Evolutionary conservation across 1,140 invertebrate genomes (phyloP).

Genomic region (Pogonus chalceus): DNA sequence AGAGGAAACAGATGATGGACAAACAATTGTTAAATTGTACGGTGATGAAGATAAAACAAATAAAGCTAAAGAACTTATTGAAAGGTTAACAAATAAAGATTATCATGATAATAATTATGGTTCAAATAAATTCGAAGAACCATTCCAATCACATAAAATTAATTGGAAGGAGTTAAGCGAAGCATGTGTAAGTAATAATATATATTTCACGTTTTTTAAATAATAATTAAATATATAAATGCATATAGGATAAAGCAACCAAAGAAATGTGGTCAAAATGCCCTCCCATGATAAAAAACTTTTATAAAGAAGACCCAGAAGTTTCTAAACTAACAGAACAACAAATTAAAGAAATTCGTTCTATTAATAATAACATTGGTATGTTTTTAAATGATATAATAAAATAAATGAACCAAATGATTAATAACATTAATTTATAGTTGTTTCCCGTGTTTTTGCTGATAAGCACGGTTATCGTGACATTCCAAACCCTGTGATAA

Average conservation of each 20-base stretch:
- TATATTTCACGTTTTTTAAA: constrained; percentile 29
- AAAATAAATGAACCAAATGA: neutral
- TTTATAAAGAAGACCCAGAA: constrained; percentile 70
- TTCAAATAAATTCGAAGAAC: constrained; percentile 14
- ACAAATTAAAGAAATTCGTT: constrained; percentile 51
- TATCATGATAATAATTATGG: constrained; percentile 16
- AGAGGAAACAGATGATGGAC: constrained; percentile 32
- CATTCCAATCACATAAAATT: constrained; percentile 19
- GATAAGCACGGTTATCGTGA: constrained; percentile 33
- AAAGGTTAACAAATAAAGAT: constrained; percentile 30
- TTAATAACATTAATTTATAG: too few species aligned
- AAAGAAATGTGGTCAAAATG: constrained; percentile 49
- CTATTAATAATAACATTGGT: constrained; percentile 63
- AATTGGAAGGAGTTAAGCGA: constrained; percentile 33
- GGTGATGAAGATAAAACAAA: constrained; percentile 46
- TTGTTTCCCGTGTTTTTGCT: constrained; percentile 33
- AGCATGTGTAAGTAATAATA: constrained; percentile 28
- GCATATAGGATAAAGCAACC: constrained; percentile 41
- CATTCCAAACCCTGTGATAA: constrained; percentile 75
- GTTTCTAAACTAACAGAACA: constrained; percentile 52
- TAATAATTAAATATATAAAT: constrained; percentile 35
- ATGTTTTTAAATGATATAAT: constrained; percentile 37
- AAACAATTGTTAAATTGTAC: constrained; percentile 39
- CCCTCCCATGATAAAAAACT: constrained; percentile 64
- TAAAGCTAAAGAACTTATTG: constrained; percentile 34